phyloP scores from a whole-genome alignment of 2,113 vertebrate species.

The Tympanuchus pallidicinctus region DNA sequence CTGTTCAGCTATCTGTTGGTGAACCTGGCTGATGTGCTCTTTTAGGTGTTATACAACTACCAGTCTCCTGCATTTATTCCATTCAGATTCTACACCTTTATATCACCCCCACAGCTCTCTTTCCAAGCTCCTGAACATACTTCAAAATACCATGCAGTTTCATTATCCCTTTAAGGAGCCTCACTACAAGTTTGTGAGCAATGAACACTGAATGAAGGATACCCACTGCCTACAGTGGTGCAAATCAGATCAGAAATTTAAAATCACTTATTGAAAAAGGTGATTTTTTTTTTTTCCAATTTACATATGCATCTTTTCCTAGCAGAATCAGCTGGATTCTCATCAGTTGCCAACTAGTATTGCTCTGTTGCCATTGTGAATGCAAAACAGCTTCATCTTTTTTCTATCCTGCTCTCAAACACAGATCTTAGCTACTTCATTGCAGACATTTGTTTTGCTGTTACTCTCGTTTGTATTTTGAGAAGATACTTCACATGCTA shows the following conservation, averaged over 20 bases:
- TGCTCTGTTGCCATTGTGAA: neutral
- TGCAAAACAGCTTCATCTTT: neutral
- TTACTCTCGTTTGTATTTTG: neutral
- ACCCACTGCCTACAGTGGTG: neutral
- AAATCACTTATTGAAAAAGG: neutral
- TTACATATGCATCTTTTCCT: neutral
- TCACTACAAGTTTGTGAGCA: neutral
- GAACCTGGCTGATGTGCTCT: neutral
- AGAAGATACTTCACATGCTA: neutral
- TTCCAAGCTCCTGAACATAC: neutral
- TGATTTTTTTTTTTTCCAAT: neutral
- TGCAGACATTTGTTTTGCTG: neutral
- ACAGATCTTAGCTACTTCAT: neutral
- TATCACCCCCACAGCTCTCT: neutral
- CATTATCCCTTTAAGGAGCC: neutral
- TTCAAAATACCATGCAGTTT: neutral
- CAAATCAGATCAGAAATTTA: neutral
- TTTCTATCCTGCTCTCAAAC: neutral
- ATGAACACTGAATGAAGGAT: neutral
- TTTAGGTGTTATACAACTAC: neutral
- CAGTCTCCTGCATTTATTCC: neutral
- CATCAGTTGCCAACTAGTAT: neutral
- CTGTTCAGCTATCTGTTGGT: neutral
- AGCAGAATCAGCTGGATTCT: neutral
- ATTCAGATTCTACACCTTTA: neutral